Percentiles rank a stretch among this genome's conserved stretches.
Evolutionary conservation across 2,113 vertebrate species (phyloP).

Genomic region (Nyctereutes procyonoides): DNA sequence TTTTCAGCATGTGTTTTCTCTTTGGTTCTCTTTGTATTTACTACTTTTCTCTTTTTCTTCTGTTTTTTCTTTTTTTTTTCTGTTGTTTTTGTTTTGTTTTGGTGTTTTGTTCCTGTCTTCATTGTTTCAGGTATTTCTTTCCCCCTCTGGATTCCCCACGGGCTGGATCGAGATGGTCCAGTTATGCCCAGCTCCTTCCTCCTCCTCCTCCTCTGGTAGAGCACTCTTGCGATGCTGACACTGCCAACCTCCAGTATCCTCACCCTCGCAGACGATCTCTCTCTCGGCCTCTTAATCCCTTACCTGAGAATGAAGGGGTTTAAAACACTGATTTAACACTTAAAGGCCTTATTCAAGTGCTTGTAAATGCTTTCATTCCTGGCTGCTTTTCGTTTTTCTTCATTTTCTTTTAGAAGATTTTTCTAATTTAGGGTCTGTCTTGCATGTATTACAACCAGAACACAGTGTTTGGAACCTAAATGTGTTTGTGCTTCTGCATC

Average conservation of each 20-base stretch:
- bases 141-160: constrained; percentile 95
- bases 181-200: constrained; percentile 93
- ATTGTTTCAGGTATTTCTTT: constrained; percentile 98
- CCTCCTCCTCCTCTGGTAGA: constrained; percentile 94
- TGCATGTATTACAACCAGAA: constrained; percentile 79
- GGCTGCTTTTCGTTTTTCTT: constrained; percentile 77
- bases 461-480: constrained; percentile 70
- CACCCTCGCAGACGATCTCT: constrained; percentile 89
- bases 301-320: constrained; percentile 90
- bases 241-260: constrained; percentile 89
- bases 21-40: constrained; percentile 90
- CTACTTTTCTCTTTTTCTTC: constrained; percentile 86
- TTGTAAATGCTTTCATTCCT: constrained; percentile 83
- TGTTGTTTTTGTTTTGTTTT: constrained; percentile 83
- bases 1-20: constrained; percentile 88
- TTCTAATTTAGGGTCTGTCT: constrained; percentile 56
- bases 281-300: constrained; percentile 89
- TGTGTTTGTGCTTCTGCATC: constrained; percentile 73
- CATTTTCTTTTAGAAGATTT: constrained; percentile 76
- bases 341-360: constrained; percentile 81
- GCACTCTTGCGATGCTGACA: constrained; percentile 93
- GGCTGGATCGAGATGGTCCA: constrained; percentile 93
- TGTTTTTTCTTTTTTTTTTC: constrained; percentile 71
- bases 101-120: constrained; percentile 88
- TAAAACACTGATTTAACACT: constrained; percentile 81